Conservation (phyloP, 2,113 vertebrate genomes). For the Bucco capensis region DNA sequence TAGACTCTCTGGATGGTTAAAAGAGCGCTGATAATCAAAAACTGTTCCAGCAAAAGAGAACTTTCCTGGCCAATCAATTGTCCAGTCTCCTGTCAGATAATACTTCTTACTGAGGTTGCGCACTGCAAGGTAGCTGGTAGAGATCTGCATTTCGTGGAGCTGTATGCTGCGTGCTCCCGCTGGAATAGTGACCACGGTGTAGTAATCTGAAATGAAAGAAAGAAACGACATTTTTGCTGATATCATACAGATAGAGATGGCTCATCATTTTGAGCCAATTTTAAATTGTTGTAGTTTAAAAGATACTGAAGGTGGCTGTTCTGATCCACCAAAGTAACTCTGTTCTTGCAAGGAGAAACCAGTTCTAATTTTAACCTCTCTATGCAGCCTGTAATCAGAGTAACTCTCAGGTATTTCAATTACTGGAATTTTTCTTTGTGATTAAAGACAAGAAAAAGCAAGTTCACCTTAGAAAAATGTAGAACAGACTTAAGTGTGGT, state of each 20-base stretch:
- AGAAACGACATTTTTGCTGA: not conserved
- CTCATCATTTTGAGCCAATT: not conserved
- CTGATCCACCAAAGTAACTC: not conserved
- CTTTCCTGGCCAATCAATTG: slow-evolving; percentile 93
- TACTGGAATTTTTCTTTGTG: not conserved
- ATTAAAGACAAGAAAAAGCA: slow-evolving; percentile 20
- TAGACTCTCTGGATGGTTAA: slow-evolving; percentile 86
- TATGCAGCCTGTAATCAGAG: not conserved
- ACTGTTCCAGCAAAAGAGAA: slow-evolving; percentile 87
- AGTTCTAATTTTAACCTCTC: not conserved
- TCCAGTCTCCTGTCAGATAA: slow-evolving; percentile 92
- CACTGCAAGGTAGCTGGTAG: slow-evolving; percentile 89
- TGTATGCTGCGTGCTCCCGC: slow-evolving; percentile 85
- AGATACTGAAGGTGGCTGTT: not conserved
- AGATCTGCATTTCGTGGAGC: slow-evolving; percentile 84
- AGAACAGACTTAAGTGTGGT: not conserved
- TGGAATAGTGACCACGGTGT: slow-evolving; percentile 85
- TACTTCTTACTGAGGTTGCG: slow-evolving; percentile 83
- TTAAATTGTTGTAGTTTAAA: not conserved
- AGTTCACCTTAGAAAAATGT: not conserved
- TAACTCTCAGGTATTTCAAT: not conserved
- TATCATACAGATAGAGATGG: not conserved
- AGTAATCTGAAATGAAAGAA: slow-evolving; percentile 80
- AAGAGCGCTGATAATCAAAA: slow-evolving; percentile 89
- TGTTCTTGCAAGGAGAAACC: not conserved